Evolutionary conservation across 2,888 invertebrate genomes (phyloP).

Genomic region (Lycaena phlaeas): DNA sequence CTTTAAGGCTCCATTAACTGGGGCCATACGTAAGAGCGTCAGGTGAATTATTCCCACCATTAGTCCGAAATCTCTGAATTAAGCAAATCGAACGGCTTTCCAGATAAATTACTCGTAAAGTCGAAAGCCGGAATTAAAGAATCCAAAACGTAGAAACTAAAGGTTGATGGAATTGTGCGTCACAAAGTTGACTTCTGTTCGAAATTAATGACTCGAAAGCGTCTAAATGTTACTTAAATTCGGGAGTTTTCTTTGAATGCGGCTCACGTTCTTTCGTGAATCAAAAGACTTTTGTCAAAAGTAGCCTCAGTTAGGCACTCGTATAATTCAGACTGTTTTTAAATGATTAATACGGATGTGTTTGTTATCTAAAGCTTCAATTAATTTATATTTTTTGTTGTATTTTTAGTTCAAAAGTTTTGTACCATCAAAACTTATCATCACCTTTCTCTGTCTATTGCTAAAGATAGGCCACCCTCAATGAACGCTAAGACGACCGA

Average conservation of each 20-base stretch:
- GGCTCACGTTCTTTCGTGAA: neutral
- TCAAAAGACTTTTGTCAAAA: neutral
- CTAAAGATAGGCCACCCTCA: too few relatives aligned
- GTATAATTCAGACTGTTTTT: too few relatives aligned
- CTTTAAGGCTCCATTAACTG: neutral
- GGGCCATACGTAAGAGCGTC: neutral
- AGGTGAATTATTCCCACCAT: conserved; percentile 5
- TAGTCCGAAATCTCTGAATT: conserved; percentile 9
- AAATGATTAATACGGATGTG: too few relatives aligned
- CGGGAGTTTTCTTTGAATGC: conserved; percentile 14
- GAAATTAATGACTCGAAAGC: conserved; percentile 43
- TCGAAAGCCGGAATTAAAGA: neutral
- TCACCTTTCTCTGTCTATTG: too few relatives aligned
- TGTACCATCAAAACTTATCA: too few relatives aligned
- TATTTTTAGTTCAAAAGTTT: too few relatives aligned
- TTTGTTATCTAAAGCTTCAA: too few relatives aligned
- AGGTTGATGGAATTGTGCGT: conserved; percentile 45
- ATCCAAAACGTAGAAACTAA: conserved; percentile 27
- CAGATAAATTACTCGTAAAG: conserved; percentile 8
- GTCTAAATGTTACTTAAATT: conserved; percentile 19
- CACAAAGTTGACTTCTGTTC: conserved; percentile 36
- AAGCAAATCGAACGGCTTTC: conserved; percentile 7
- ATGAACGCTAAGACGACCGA: too few relatives aligned
- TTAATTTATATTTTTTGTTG: too few relatives aligned
- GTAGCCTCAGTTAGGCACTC: too few relatives aligned